A percentile compares a stretch with the other conserved stretches of the same genome.
phyloP scores from a whole-genome alignment of 1,140 invertebrate species.

The Nomia melanderi region DNA sequence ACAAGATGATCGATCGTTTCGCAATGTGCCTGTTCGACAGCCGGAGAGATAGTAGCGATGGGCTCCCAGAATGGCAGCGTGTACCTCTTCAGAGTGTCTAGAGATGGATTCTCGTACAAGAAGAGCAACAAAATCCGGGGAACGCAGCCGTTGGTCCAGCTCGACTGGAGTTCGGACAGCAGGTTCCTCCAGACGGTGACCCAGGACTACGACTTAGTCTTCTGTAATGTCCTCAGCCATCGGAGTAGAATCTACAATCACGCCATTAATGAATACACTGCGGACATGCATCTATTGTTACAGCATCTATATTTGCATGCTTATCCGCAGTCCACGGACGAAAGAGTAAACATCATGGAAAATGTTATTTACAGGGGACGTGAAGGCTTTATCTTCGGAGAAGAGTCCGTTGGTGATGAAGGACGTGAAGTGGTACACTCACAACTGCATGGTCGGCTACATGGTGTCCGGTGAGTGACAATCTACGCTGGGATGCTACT shows the following conservation, averaged over 20 bases:
- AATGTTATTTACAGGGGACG: constrained; percentile 87
- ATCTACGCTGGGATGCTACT: too few species aligned
- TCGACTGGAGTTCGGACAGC: constrained; percentile 96
- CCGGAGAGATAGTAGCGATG: constrained; percentile 93
- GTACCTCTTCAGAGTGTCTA: constrained; percentile 90
- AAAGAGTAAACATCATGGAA: background rate
- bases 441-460: constrained; percentile 92
- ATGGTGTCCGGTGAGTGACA: constrained; percentile 87
- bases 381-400: constrained; percentile 90
- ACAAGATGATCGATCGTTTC: background rate
- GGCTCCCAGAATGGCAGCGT: constrained; percentile 95
- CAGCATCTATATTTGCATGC: too few species aligned
- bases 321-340: too few species aligned
- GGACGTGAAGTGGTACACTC: constrained; percentile 93
- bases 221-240: constrained; percentile 85
- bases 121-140: constrained; percentile 93
- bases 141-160: constrained; percentile 88
- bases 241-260: background rate
- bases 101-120: constrained; percentile 93
- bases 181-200: constrained; percentile 94
- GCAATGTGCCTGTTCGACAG: constrained; percentile 79
- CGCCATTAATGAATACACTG: background rate
- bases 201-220: constrained; percentile 94
- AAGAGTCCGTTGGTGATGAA: constrained; percentile 93
- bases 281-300: too few species aligned